phyloP scores from a whole-genome alignment of 2,113 vertebrate species.

The Octodon degus region DNA sequence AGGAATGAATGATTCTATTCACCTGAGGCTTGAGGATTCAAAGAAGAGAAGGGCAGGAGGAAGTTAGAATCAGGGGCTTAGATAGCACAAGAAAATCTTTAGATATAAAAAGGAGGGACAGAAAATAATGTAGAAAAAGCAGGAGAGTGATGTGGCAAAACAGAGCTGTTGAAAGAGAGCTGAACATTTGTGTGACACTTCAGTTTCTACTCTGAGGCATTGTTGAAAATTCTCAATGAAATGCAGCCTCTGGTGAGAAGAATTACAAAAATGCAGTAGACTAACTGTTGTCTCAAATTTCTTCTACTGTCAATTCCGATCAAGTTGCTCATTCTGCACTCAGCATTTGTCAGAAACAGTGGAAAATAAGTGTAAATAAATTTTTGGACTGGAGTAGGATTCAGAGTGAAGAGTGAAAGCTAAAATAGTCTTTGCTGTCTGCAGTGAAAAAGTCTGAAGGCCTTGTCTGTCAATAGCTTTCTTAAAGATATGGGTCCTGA shows the following conservation, averaged over 20 bases:
- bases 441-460: background rate
- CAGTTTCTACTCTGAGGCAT: background rate
- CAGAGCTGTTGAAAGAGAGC: background rate
- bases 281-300: background rate
- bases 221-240: background rate
- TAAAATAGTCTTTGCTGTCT: background rate
- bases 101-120: background rate
- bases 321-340: too few species aligned
- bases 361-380: background rate
- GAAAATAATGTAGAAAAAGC: rapidly evolving
- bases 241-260: background rate
- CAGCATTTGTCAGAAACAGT: background rate
- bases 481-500: background rate
- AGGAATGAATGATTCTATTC: background rate
- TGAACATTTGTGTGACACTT: background rate
- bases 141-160: background rate
- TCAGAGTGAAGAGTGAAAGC: background rate
- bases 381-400: background rate
- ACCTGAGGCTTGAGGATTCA: background rate
- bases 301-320: background rate
- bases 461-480: background rate
- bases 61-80: background rate
- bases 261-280: background rate
- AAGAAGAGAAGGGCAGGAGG: background rate
- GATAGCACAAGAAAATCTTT: background rate